phyloP scores from a whole-genome alignment of 2,113 vertebrate genomes.

The Pitta sordida region DNA sequence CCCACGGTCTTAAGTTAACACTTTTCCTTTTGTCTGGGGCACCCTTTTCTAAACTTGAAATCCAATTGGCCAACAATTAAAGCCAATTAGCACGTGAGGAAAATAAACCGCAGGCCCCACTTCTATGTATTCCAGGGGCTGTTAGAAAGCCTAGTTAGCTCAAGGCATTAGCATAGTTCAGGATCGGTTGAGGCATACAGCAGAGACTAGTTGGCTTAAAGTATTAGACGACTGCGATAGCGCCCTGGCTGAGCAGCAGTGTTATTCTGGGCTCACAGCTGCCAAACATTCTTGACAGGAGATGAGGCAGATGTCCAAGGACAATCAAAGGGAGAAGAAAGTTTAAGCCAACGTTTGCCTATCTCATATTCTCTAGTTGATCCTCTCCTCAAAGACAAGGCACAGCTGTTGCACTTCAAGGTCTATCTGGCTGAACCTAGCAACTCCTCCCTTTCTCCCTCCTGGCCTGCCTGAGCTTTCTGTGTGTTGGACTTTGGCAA shows the following conservation, averaged over 20 bases:
- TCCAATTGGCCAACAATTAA: constrained; percentile 97
- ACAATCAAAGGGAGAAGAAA: constrained; percentile 95
- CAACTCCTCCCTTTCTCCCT: constrained; percentile 61
- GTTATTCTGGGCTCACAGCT: constrained; percentile 97
- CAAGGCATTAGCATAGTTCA: constrained; percentile 83
- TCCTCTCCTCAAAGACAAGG: constrained; percentile 89
- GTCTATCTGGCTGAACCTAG: constrained; percentile 75
- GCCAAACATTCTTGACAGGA: constrained; percentile 96
- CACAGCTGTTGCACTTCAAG: constrained; percentile 93
- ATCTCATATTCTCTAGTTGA: constrained; percentile 91
- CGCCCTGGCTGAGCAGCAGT: constrained; percentile 79
- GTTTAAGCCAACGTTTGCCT: constrained; percentile 96
- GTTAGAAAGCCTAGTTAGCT: constrained; percentile 72
- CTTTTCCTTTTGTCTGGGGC: constrained; percentile 68
- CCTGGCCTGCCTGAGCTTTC: constrained; percentile 48
- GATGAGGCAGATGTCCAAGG: constrained; percentile 98
- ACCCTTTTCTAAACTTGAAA: constrained; percentile 83
- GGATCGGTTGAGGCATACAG: constrained; percentile 69
- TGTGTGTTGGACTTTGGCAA: constrained; percentile 38
- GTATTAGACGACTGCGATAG: constrained; percentile 86
- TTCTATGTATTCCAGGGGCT: constrained; percentile 55
- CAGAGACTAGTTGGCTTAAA: constrained; percentile 90
- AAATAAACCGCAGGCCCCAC: constrained; percentile 68
- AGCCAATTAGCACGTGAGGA: constrained; percentile 95
- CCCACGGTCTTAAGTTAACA: constrained; percentile 73